Base-by-base conservation (phyloP, 1,140 invertebrate genomes). In the Melitaea cinxia region DNA sequence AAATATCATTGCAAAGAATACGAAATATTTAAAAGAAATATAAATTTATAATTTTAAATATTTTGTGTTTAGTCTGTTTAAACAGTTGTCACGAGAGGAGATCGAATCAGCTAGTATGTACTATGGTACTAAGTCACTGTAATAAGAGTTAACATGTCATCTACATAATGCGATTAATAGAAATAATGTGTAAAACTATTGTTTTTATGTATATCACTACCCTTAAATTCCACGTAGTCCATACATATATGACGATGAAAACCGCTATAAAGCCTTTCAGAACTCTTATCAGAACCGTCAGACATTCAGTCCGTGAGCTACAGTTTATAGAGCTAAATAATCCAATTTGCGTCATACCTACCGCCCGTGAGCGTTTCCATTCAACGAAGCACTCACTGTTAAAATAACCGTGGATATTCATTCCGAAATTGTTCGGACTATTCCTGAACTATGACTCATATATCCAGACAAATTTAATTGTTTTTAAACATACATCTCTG, bases 321-420 rank as follows among this genome's bases (percentile, higher is more conserved):
- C n/a, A 21, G 14, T 17, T 4, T 14, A 39, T 39, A 39, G 6
- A 19, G 1, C 6, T 21, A 45, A 45, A 45, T 45, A 17, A 3
- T 47, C 4, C 42, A 47, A 47, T 47, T 47, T 47, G 10, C 42
- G 42, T 47, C 42, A 47, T 10, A 23, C 42, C 6, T 10, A 12
- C 42, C 19, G 12, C n/a, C 19, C 19, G 21, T n/a, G 15, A 9
- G 14, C 42, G 42, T 23, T 47, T 47, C 23, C 42, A 47, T 47
- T 47, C 42, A 21, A 23, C 42, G 19, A 47, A 47, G 9, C 42
- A 23, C 21, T 24, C 21, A 23, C 12, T 21, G 10, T 47, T 47
- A 23, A 47, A 19, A 47, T 23, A 47, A 47, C 39, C 17, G 17
- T 19, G 19, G 9, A 21, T 17, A 42, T 47, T 47, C 21, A 19